Base-by-base conservation (phyloP, 2,113 vertebrate species). In the Zapornia atra region DNA sequence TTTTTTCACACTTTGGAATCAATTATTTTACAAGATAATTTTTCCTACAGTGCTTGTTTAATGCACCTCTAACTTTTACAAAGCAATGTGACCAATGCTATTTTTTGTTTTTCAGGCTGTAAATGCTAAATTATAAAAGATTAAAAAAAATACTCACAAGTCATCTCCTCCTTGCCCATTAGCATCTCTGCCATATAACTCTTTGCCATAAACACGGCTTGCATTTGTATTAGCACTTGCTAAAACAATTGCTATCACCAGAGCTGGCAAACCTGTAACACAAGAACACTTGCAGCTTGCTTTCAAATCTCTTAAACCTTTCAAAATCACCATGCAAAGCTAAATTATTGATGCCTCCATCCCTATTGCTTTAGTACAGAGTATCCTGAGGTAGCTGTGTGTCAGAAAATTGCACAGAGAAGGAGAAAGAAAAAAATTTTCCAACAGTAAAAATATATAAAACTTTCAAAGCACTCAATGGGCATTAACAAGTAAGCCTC, bases 201-300 rank as follows among this genome's bases (percentile, higher is more conserved):
- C 64, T 50, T 97, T 98, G 28, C 98, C 98, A 76, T 99, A 99
- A 12, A 98, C 22, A 73, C 60, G 66, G 64, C 83, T 96, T 95
- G 84, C 97, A 85, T 92, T 95, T 97, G 86, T 97, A 79, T 96
- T 97, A 97, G 95, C 99, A 86, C 98, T 98, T 1, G 98, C 98
- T 5, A 99, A 97, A 57, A 99, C 97, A 42, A 98, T 93, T 11
- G 98, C 94, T 69, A 99, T 98, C 57, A 99, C 95, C 57, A 99
- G 73, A 12, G 98, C 98, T 54, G 99, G 99, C 25, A 99, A 92
- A 65, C 99, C 99, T 99, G 97, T n/a, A 96, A 94, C 13, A 95
- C 42, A 96, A 97, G 33, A 96, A 57, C 91, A 79, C 2, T 33
- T 36, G 36, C 42, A 82, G 63, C 28, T 64, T 78, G 75, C 11